Evolutionary conservation across 2,888 invertebrate genomes (phyloP).

Genomic region (Brenthis hecate): DNA sequence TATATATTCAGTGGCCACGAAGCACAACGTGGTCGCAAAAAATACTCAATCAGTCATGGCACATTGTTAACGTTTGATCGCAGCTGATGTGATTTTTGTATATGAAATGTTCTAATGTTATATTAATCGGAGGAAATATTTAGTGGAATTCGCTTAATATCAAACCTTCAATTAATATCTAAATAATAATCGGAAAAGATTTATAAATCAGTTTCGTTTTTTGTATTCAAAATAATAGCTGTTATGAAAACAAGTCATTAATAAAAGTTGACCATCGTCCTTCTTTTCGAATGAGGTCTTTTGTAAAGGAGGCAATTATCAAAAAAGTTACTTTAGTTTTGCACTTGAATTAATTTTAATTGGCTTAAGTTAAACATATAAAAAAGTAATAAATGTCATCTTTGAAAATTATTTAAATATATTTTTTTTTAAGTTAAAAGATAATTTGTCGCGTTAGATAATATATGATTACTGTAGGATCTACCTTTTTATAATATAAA

Average conservation of each 20-base stretch:
- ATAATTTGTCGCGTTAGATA: too few relatives aligned
- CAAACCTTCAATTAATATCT: not conserved
- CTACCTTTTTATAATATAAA: too few relatives aligned
- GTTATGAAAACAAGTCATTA: slow-evolving; percentile 6
- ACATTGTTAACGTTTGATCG: slow-evolving; percentile 24
- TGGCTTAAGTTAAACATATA: too few relatives aligned
- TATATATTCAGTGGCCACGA: slow-evolving; percentile 11
- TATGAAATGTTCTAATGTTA: slow-evolving; percentile 29
- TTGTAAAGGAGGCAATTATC: not conserved
- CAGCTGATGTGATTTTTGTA: slow-evolving; percentile 30
- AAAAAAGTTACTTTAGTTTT: not conserved
- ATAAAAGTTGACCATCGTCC: not conserved
- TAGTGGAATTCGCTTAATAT: slow-evolving; percentile 15
- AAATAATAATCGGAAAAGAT: slow-evolving; percentile 1
- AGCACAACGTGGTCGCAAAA: slow-evolving; percentile 21
- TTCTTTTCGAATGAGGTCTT: not conserved
- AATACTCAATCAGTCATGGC: slow-evolving; percentile 37
- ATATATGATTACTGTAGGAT: too few relatives aligned
- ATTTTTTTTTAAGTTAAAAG: too few relatives aligned
- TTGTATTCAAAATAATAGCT: not conserved
- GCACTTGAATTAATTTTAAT: too few relatives aligned
- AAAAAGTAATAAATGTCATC: too few relatives aligned
- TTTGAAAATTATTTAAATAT: too few relatives aligned
- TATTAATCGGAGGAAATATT: slow-evolving; percentile 34
- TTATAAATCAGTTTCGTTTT: not conserved